A percentile compares a stretch with the other conserved stretches of the same genome.
phyloP scores from a whole-genome alignment of 2,113 vertebrate genomes.

The Enhydra lutris region DNA sequence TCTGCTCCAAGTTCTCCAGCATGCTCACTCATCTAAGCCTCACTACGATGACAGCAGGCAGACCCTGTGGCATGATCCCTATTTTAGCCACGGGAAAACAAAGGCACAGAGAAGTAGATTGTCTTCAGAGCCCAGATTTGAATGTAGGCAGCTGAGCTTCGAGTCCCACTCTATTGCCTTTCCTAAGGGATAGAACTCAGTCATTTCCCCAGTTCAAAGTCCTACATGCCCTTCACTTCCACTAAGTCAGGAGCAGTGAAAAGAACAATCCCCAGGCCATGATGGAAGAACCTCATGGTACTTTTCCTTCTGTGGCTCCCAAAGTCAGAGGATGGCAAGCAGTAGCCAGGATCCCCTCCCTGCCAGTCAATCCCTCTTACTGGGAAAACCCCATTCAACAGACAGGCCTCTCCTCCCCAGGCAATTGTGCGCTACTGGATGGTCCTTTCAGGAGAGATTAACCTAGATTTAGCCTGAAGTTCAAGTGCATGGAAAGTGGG shows the following conservation, averaged over 20 bases:
- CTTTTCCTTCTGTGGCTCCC: neutral
- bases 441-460: neutral
- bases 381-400: neutral
- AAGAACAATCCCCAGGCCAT: neutral
- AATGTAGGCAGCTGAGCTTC: neutral
- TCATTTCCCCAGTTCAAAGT: neutral
- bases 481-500: neutral
- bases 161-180: neutral
- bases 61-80: neutral
- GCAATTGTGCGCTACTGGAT: neutral
- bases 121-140: neutral
- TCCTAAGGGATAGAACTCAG: neutral
- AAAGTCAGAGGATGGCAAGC: neutral
- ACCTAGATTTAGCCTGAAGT: neutral
- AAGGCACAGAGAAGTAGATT: neutral
- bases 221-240: neutral
- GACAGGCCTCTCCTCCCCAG: no score
- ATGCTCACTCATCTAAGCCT: neutral
- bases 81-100: neutral
- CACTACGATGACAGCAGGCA: neutral
- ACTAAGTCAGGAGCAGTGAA: neutral
- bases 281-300: rapidly evolving
- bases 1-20: neutral
- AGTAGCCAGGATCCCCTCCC: neutral
- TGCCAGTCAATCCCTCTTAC: neutral